phyloP scores from a whole-genome alignment of 1,140 invertebrate species.

The Temnothorax longispinosus region DNA sequence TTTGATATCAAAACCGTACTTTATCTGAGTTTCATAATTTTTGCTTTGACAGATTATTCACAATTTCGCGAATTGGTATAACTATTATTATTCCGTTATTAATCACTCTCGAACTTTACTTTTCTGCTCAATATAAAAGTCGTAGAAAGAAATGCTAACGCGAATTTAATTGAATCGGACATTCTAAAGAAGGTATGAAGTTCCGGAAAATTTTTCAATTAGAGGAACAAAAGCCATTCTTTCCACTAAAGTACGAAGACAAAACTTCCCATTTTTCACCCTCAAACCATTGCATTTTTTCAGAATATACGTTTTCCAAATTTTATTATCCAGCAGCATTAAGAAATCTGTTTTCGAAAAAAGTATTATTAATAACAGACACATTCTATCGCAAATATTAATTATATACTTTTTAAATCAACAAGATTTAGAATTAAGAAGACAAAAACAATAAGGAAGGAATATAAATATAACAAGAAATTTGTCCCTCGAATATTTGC shows the following conservation, averaged over 20 bases:
- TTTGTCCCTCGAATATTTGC: background rate
- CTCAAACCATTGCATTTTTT: background rate
- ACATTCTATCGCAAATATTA: background rate
- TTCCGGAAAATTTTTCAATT: constrained; percentile 42
- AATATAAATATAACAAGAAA: constrained; percentile 8
- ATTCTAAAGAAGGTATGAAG: constrained; percentile 28
- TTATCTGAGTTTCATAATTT: constrained; percentile 17
- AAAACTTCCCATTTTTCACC: background rate
- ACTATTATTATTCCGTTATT: constrained; percentile 48
- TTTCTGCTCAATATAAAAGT: constrained; percentile 37
- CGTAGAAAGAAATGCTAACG: constrained; percentile 33
- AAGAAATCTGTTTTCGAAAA: background rate
- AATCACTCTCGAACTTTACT: constrained; percentile 54
- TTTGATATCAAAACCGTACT: background rate
- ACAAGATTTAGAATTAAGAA: background rate
- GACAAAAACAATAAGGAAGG: background rate
- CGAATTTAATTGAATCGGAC: constrained; percentile 49
- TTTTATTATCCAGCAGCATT: constrained; percentile 7
- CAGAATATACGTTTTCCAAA: background rate
- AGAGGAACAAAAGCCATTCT: constrained; percentile 39
- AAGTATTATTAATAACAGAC: too few species aligned
- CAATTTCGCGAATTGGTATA: constrained; percentile 12
- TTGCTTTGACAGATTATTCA: constrained; percentile 16
- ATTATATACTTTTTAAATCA: background rate
- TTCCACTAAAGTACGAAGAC: background rate